These are phyloP conservation scores for Nannoperca australis DNA, from an alignment of 2,797 vertebrate genomes.

Conservation along the genomic window DNA sequence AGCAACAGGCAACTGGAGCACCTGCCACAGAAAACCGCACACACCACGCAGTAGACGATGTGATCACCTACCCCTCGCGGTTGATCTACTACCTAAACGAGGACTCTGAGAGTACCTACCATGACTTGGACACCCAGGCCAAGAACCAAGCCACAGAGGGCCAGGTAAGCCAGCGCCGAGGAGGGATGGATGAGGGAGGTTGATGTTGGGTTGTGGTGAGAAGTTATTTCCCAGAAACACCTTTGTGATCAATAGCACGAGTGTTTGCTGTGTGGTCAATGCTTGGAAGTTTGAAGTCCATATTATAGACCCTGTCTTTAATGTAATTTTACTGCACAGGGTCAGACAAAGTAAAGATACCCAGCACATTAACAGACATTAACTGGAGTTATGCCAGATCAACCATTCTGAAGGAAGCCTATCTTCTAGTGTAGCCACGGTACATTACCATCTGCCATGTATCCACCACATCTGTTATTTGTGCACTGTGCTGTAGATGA, in stretches of 20 bases:
- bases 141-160: constrained; percentile 90
- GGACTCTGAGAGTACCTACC: constrained; percentile 94
- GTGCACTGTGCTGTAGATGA: constrained; percentile 25
- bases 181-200: background rate
- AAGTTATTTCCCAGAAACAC: constrained; percentile 10
- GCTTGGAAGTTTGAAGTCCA: constrained; percentile 9
- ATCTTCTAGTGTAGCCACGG: constrained; percentile 34
- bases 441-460: constrained; percentile 51
- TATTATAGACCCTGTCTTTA: background rate
- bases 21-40: constrained; percentile 83
- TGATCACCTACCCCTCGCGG: constrained; percentile 94
- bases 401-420: constrained; percentile 27
- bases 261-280: constrained; percentile 6
- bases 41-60: constrained; percentile 85
- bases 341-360: constrained; percentile 5
- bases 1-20: constrained; percentile 85
- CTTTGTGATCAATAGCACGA: background rate
- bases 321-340: background rate
- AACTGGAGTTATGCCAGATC: constrained; percentile 30
- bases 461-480: constrained; percentile 53
- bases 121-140: constrained; percentile 93
- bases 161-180: constrained; percentile 84
- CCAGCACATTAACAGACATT: constrained; percentile 12
- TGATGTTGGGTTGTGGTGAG: constrained; percentile 1
- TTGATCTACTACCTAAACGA: constrained; percentile 96